Evolutionary conservation across 2,113 vertebrate genomes (phyloP).

Genomic region (Melanocharis versteri): DNA sequence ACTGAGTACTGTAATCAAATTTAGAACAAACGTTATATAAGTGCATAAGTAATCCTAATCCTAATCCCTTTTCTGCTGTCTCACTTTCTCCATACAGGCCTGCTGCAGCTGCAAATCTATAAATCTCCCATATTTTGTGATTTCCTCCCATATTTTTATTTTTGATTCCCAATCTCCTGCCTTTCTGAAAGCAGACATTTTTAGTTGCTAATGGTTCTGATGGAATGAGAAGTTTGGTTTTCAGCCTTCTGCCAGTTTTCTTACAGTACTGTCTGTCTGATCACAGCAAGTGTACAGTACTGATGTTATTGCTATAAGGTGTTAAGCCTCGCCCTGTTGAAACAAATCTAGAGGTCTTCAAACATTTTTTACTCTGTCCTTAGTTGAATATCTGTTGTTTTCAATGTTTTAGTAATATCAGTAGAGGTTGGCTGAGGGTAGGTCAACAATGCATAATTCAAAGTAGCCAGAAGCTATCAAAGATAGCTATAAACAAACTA

Average conservation of each 20-base stretch:
- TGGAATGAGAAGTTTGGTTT: not conserved
- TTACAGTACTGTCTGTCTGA: not conserved
- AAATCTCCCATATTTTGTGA: conserved; percentile 44
- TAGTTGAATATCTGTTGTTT: not conserved
- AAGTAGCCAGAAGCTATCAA: not conserved
- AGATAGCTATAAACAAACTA: not conserved
- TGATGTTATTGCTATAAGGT: not conserved
- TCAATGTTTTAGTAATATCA: not conserved
- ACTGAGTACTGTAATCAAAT: conserved; percentile 50
- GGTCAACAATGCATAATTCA: not conserved
- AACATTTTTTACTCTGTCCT: not conserved
- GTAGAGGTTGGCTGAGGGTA: not conserved
- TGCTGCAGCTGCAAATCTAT: conserved; percentile 32
- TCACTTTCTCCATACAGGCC: conserved; percentile 34
- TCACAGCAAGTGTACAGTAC: not conserved
- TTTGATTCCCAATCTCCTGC: not conserved
- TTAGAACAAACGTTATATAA: conserved; percentile 30
- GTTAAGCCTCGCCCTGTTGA: not conserved
- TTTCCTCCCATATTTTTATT: not conserved
- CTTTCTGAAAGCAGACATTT: not conserved
- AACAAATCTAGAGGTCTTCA: not conserved
- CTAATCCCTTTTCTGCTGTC: conserved; percentile 46
- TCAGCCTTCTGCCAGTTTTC: not conserved
- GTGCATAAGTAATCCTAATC: conserved; percentile 35
- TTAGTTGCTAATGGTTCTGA: not conserved